Percentiles rank a stretch among this genome's conserved stretches.
Conservation (phyloP, 2,797 vertebrate genomes). For the Rhabdophis nuchalis region DNA sequence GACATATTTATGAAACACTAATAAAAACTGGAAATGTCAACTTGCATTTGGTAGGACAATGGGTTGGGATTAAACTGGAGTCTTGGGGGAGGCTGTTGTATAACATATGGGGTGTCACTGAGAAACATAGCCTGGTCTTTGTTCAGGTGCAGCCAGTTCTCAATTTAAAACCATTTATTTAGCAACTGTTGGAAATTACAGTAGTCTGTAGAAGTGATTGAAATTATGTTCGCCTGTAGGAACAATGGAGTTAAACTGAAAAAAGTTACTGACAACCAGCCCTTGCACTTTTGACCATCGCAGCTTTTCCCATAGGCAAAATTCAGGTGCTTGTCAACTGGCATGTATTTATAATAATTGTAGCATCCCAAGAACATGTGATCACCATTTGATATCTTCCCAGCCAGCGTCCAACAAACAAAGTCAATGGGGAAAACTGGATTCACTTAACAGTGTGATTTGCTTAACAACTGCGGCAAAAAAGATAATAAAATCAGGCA, state of each 20-base stretch:
- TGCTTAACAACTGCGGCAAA: not conserved
- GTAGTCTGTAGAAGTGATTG: not conserved
- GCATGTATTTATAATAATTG: not conserved
- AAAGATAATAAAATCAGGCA: not conserved
- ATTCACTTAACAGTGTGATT: not conserved
- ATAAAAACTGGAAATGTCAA: not conserved
- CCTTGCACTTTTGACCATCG: not conserved
- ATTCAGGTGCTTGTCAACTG: not conserved
- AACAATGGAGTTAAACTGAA: not conserved
- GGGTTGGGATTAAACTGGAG: not conserved
- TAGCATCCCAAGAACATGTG: not conserved
- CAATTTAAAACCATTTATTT: not conserved
- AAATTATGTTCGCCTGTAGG: not conserved
- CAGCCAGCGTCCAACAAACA: not conserved
- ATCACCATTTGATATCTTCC: not conserved
- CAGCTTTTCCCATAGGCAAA: not conserved
- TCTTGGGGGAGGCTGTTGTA: not conserved
- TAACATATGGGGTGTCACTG: not conserved
- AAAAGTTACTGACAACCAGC: not conserved
- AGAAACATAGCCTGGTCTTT: not conserved
- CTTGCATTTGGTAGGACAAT: not conserved
- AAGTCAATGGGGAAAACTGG: not conserved
- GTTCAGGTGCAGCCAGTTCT: not conserved
- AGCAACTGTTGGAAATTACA: not conserved
- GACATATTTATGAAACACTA: not conserved